Percentiles rank a stretch among this genome's conserved stretches.
Evolutionary conservation across 2,113 vertebrate genomes (phyloP).

Genomic region (Pterocles burchelli): DNA sequence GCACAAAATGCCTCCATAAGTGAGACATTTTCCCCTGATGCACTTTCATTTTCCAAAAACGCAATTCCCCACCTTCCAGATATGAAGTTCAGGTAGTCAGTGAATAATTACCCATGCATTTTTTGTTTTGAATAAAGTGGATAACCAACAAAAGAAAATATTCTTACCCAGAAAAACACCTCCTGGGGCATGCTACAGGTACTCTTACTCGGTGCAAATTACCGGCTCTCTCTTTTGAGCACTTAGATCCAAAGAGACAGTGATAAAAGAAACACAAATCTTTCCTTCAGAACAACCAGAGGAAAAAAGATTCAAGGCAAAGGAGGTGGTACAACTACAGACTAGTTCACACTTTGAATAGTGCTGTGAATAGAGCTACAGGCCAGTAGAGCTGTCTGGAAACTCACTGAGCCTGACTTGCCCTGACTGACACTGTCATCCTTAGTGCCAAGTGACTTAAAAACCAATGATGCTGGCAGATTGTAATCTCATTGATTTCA

Average conservation of each 20-base stretch:
- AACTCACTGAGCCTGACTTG: background rate
- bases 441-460: background rate
- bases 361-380: background rate
- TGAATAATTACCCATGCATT: background rate
- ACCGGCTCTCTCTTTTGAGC: background rate
- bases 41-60: background rate
- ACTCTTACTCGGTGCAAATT: accelerated
- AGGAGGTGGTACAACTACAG: background rate
- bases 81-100: background rate
- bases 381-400: background rate
- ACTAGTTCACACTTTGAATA: background rate
- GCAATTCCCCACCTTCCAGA: background rate
- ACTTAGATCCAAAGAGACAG: background rate
- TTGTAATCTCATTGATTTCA: background rate
- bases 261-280: background rate
- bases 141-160: background rate
- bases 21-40: background rate
- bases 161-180: accelerated
- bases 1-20: background rate
- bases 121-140: background rate
- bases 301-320: background rate
- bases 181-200: background rate
- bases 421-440: background rate
- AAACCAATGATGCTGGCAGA: background rate
- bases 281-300: background rate